A percentile compares a stretch with the other conserved stretches of the same genome.
Evolutionary conservation across 2,113 vertebrate genomes (phyloP).

Genomic region (Lethenteron reissneri): DNA sequence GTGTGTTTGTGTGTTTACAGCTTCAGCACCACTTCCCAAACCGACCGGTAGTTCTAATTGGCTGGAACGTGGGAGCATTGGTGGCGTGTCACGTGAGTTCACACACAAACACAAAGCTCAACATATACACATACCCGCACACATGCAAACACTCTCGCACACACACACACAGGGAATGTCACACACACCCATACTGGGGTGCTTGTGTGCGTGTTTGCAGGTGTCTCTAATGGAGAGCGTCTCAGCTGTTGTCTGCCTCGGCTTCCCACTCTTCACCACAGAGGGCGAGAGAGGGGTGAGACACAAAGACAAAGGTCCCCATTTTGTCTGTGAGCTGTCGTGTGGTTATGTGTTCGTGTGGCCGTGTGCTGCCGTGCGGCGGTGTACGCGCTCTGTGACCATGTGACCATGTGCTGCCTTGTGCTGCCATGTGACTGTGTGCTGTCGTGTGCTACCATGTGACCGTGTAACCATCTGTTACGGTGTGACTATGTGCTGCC

Average conservation of each 20-base stretch:
- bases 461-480: too few species aligned
- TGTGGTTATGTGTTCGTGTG: too few species aligned
- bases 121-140: too few species aligned
- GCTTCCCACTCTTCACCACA: slow-evolving; percentile 66
- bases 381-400: too few species aligned
- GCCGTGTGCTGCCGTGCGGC: not conserved
- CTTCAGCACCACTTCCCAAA: slow-evolving; percentile 84
- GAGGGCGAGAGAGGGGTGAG: slow-evolving; percentile 78
- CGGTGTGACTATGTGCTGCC: too few species aligned
- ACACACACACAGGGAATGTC: too few species aligned
- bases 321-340: not conserved
- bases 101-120: not conserved
- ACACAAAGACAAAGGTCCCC: not conserved
- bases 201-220: slow-evolving; percentile 18
- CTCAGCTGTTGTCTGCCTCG: slow-evolving; percentile 73
- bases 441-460: too few species aligned
- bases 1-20: slow-evolving; percentile 19
- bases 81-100: slow-evolving; percentile 76
- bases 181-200: too few species aligned
- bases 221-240: slow-evolving; percentile 81
- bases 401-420: too few species aligned
- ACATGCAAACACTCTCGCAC: too few species aligned
- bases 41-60: slow-evolving; percentile 73
- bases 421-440: too few species aligned
- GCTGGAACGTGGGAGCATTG: slow-evolving; percentile 81